Evolutionary conservation across 2,888 invertebrate species (phyloP).

Genomic region (Mimas tiliae): DNA sequence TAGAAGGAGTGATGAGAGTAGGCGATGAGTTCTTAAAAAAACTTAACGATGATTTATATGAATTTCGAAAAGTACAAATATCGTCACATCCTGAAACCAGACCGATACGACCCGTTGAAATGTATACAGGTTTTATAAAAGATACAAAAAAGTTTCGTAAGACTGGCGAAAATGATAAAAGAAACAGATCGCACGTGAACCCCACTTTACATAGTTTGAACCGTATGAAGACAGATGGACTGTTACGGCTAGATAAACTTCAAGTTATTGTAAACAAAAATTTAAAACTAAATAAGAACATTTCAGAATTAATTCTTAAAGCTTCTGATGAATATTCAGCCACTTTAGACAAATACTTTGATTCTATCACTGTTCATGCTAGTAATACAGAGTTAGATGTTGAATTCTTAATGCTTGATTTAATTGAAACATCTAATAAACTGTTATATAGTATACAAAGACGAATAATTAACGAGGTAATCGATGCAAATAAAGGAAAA

Average conservation of each 20-base stretch:
- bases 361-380: background rate
- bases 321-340: background rate
- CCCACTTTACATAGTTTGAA: background rate
- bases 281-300: background rate
- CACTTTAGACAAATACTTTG: background rate
- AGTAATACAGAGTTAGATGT: constrained; percentile 9
- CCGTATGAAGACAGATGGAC: background rate
- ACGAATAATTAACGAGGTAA: constrained; percentile 37
- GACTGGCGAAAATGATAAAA: background rate
- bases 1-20: constrained; percentile 34
- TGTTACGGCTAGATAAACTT: background rate
- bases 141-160: background rate
- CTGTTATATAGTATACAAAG: constrained; percentile 37
- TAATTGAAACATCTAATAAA: constrained; percentile 42
- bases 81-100: background rate
- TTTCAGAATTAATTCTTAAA: background rate
- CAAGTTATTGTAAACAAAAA: background rate
- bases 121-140: background rate
- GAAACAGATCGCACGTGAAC: background rate
- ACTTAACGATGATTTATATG: background rate
- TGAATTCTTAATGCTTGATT: constrained; percentile 43
- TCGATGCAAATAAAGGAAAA: constrained; percentile 26
- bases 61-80: background rate
- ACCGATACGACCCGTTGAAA: background rate
- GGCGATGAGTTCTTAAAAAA: constrained; percentile 16